Evolutionary conservation across 2,888 invertebrate species (phyloP).

Genomic region (Acronicta aceris): DNA sequence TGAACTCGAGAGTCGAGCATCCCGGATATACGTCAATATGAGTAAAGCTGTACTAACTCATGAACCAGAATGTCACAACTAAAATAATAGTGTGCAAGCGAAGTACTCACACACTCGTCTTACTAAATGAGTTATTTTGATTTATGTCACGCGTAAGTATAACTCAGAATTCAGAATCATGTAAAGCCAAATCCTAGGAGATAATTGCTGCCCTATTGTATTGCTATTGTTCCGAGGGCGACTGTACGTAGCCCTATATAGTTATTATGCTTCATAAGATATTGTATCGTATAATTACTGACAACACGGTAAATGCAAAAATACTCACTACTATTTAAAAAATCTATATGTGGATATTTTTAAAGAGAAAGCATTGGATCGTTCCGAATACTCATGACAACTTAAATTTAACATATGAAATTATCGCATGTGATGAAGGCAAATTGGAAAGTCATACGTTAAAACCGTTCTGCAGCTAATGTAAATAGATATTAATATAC

Average conservation of each 20-base stretch:
- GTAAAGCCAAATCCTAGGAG: slow-evolving; percentile 69
- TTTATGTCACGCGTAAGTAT: slow-evolving; percentile 62
- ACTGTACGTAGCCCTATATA: slow-evolving; percentile 53
- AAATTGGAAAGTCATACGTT: slow-evolving; percentile 52
- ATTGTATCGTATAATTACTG: slow-evolving; percentile 53
- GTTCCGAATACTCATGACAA: slow-evolving; percentile 49
- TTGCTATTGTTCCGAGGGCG: slow-evolving; percentile 60
- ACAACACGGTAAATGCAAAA: slow-evolving; percentile 70
- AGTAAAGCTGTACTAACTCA: background rate
- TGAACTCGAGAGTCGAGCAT: slow-evolving; percentile 3
- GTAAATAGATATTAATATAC: slow-evolving; percentile 43
- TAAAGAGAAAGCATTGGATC: slow-evolving; percentile 42
- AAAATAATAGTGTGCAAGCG: slow-evolving; percentile 6
- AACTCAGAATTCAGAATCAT: slow-evolving; percentile 61
- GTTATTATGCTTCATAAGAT: slow-evolving; percentile 70
- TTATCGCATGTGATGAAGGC: slow-evolving; percentile 59
- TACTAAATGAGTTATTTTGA: background rate
- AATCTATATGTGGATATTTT: slow-evolving; percentile 43
- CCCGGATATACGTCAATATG: background rate
- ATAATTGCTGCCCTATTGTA: slow-evolving; percentile 55
- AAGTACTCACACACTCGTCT: background rate
- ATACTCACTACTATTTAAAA: slow-evolving; percentile 59
- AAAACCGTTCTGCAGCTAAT: slow-evolving; percentile 35
- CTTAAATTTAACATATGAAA: slow-evolving; percentile 54
- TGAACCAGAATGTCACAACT: background rate